Conservation (phyloP, 2,888 invertebrate species). For the Rotaria socialis region DNA sequence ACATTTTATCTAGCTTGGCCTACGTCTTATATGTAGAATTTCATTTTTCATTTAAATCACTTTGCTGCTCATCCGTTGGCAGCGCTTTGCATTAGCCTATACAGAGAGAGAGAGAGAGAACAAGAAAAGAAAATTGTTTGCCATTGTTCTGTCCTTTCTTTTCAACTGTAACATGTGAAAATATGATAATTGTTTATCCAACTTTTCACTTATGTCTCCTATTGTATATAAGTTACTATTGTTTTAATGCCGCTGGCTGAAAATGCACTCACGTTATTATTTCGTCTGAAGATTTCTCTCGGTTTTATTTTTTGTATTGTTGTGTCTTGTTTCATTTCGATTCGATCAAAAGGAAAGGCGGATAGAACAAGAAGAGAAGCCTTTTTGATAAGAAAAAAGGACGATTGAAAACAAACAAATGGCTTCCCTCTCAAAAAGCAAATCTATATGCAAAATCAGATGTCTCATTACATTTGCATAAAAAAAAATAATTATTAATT, state of each 20-base stretch:
- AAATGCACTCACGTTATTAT: background rate
- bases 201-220: background rate
- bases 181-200: background rate
- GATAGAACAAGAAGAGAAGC: background rate
- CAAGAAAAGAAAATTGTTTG: too few relatives aligned
- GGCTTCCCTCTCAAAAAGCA: slow-evolving; percentile 20
- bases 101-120: background rate
- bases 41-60: background rate
- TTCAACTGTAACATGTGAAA: background rate
- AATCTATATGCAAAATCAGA: slow-evolving; percentile 25
- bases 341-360: background rate
- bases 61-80: slow-evolving; percentile 5
- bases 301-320: background rate
- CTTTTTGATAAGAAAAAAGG: background rate
- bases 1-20: too few relatives aligned
- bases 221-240: background rate
- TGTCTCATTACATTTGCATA: background rate
- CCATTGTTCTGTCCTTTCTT: background rate
- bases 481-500: background rate
- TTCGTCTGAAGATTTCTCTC: background rate
- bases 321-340: background rate
- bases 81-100: slow-evolving; percentile 3
- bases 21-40: too few relatives aligned
- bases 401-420: background rate
- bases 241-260: background rate